Evolutionary conservation across 1,140 invertebrate genomes (phyloP), one percentile per base, ranked within the genome.

Genomic region (Bombus vancouverensis): DNA sequence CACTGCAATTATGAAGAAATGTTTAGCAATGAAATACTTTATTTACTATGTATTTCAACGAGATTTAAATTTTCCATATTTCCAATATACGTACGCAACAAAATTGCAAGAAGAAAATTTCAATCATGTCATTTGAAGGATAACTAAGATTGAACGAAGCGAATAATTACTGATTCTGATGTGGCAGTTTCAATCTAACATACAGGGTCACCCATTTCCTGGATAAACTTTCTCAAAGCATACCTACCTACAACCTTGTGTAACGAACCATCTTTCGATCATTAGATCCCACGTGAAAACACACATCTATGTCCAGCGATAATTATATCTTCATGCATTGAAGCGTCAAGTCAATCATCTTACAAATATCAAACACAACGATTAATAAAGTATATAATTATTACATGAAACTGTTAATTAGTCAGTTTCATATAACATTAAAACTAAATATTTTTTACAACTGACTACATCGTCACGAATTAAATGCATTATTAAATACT

Each of bases 141-240:
- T 32, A 66, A 15, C n/a, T n/a, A 15, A 32, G 13, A 32, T 66
- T 66, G n/a, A 66, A 32, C 65, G 65, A 66, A 18, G n/a, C n/a
- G 32, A 15, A 66, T 66, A 66, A 66, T 66, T 66, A 66, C n/a
- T 32, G 15, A 66, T 66, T 18, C 62, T 18, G n/a, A 66, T 15
- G 65, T 6, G 13, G 62, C 62, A 65, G n/a, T 62, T 68, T 65
- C 32, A 79, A 79, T 79, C 42, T 53, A 32, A 42, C 68, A 22
- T 1, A 34, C 66, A 71, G 79, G 79, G 79, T 81, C 79, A 72
- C 32, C 77, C 62, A 79, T 57, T 75, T 75, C 32, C 65, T 66
- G 15, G 15, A 18, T 66, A 66, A 66, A 66, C 65, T 66, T 66
- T 66, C 65, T 66, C n/a, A 32, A 32, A 66, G 65, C 65, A 18